phyloP scores from a whole-genome alignment of 1,140 invertebrate genomes.

The Sipha flava region DNA sequence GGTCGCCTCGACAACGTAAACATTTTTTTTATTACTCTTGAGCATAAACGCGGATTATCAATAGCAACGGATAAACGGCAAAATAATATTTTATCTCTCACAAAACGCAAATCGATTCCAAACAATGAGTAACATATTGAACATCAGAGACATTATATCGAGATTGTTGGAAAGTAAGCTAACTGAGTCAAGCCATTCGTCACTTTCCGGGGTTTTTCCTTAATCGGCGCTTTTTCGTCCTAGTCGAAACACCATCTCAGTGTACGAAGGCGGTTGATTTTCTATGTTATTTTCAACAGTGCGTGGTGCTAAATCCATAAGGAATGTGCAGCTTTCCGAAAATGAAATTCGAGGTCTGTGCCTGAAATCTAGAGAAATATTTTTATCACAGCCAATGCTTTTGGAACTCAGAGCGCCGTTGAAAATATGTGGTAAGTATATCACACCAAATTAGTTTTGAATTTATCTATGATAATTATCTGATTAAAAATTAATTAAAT shows the following conservation, averaged over 20 bases:
- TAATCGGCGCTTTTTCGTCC: not conserved
- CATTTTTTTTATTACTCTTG: no score
- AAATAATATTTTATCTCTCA: not conserved
- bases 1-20: no score
- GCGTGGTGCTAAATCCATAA: slow-evolving; percentile 59
- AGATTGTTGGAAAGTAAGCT: slow-evolving; percentile 40
- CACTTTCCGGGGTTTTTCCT: not conserved
- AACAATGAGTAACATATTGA: slow-evolving; percentile 36
- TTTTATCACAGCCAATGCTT: slow-evolving; percentile 61
- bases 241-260: no score
- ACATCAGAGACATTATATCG: slow-evolving; percentile 40
- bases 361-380: slow-evolving; percentile 52
- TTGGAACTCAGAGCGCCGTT: slow-evolving; percentile 48
- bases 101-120: not conserved
- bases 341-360: slow-evolving; percentile 51
- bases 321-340: slow-evolving; percentile 65
- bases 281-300: slow-evolving; percentile 44
- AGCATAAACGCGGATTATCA: no score
- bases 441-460: no score
- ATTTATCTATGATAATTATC: no score
- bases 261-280: not conserved
- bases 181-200: no score
- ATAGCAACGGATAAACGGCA: not conserved
- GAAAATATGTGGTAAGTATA: slow-evolving; percentile 68
- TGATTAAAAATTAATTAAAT: no score